phyloP scores from a whole-genome alignment of 2,888 invertebrate genomes.

The Melieria crassipennis region DNA sequence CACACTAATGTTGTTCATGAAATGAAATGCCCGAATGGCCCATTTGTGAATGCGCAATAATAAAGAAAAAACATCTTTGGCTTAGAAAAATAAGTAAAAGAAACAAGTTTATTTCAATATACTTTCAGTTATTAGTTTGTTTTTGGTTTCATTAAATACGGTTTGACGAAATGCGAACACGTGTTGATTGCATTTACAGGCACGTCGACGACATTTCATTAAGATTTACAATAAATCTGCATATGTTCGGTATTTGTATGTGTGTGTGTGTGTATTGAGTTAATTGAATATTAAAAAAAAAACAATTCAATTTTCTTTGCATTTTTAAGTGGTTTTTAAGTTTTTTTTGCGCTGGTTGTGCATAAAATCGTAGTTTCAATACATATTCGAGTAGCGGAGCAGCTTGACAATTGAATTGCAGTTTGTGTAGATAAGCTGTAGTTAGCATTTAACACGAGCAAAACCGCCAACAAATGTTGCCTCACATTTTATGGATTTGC shows the following conservation, averaged over 20 bases:
- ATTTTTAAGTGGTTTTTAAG: background rate
- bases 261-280: background rate
- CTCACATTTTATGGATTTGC: too few species aligned
- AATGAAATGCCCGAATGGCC: conserved; percentile 6
- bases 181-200: background rate
- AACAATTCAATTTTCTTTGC: background rate
- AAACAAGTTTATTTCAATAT: conserved; percentile 23
- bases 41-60: background rate
- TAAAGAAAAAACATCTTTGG: conserved; percentile 20
- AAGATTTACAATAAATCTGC: conserved; percentile 13
- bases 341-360: background rate
- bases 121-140: background rate
- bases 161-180: conserved; percentile 1
- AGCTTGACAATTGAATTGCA: conserved; percentile 15
- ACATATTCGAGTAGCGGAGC: conserved; percentile 14
- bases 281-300: background rate
- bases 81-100: conserved; percentile 23
- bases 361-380: background rate
- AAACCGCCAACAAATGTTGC: too few species aligned
- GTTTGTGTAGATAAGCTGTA: background rate
- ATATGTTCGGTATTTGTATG: background rate
- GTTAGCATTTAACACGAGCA: background rate
- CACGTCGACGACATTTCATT: background rate
- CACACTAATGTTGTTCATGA: background rate
- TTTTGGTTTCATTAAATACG: conserved; percentile 10